These are phyloP conservation scores for Adoxophyes honmai DNA, from an alignment of 1,140 invertebrate species.

Conservation along the genomic window DNA sequence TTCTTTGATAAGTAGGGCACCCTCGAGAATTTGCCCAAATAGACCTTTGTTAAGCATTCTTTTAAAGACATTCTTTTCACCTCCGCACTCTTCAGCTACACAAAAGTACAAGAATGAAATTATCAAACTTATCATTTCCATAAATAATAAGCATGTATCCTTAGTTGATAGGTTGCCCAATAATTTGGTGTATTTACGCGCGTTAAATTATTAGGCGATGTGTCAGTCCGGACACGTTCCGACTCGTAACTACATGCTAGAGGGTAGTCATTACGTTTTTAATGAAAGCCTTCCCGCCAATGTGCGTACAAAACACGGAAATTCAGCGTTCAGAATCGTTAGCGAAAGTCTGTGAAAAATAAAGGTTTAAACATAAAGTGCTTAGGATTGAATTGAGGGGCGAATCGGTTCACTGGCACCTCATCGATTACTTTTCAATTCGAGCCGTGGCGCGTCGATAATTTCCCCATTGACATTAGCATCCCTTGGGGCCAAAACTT, in stretches of 20 bases:
- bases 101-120: too few species aligned
- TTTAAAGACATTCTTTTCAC: not conserved
- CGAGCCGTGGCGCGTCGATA: conserved; percentile 29
- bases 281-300: not conserved
- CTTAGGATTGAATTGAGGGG: not conserved
- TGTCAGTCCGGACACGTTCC: not conserved
- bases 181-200: conserved; percentile 9
- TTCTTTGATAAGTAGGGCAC: conserved; percentile 15
- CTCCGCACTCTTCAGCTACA: not conserved
- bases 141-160: too few species aligned
- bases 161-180: not conserved
- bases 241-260: not conserved
- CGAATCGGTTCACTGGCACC: conserved; percentile 19
- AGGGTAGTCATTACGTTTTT: not conserved
- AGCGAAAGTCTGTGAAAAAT: not conserved
- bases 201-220: not conserved
- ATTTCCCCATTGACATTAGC: conserved; percentile 42
- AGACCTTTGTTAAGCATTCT: conserved; percentile 8
- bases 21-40: conserved; percentile 1
- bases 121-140: too few species aligned
- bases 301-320: not conserved
- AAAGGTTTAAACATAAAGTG: conserved; percentile 7
- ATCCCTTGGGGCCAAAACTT: not conserved
- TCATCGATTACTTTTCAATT: conserved; percentile 45
- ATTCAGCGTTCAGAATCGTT: conserved; percentile 6